phyloP scores from a whole-genome alignment of 1,140 invertebrate genomes.

The Heliconius hermathena region DNA sequence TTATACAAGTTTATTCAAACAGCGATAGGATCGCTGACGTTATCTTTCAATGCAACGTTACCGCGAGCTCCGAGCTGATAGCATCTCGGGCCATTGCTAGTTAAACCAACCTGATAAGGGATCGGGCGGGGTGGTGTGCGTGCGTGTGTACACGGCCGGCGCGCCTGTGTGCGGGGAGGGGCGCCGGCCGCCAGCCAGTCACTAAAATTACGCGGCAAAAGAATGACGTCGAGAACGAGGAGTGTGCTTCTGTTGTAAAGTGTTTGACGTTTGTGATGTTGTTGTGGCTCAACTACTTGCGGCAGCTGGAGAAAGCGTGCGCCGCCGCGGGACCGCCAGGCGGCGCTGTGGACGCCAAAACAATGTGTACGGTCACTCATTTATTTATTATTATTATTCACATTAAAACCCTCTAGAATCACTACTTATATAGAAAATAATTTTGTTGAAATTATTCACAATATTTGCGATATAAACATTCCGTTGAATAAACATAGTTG shows the following conservation, averaged over 20 bases:
- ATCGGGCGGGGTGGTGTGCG: constrained; percentile 67
- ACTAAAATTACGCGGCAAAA: constrained; percentile 78
- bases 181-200: constrained; percentile 69
- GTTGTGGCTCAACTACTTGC: constrained; percentile 77
- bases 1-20: constrained; percentile 82
- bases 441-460: not conserved
- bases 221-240: constrained; percentile 69
- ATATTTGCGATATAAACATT: not conserved
- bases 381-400: not conserved
- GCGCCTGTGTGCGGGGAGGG: constrained; percentile 61
- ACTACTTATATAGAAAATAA: not conserved
- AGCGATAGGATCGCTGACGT: constrained; percentile 78
- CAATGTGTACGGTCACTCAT: constrained; percentile 65
- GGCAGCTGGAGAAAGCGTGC: constrained; percentile 75
- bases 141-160: constrained; percentile 42
- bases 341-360: constrained; percentile 70
- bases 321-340: constrained; percentile 61
- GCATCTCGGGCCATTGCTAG: constrained; percentile 79
- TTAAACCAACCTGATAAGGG: constrained; percentile 79
- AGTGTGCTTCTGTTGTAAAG: constrained; percentile 51
- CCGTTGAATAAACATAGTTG: constrained; percentile 23
- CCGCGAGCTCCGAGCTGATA: constrained; percentile 75
- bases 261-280: constrained; percentile 70
- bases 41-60: constrained; percentile 82
- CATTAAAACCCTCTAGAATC: not conserved